Conservation (phyloP, 2,888 invertebrate species). For the Euzophera pinguis region DNA sequence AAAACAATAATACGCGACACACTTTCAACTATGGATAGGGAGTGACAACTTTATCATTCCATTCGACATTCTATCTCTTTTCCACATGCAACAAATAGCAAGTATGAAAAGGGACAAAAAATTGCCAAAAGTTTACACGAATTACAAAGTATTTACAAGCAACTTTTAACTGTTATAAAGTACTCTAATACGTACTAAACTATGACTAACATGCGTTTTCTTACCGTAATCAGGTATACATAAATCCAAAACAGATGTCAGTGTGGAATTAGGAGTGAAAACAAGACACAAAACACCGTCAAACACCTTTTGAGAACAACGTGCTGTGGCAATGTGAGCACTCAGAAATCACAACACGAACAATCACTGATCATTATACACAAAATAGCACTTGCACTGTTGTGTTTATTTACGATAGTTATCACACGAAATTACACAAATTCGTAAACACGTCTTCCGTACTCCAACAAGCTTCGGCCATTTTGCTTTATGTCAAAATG, state of each 20-base stretch:
- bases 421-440: constrained; percentile 49
- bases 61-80: constrained; percentile 44
- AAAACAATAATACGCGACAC: constrained; percentile 68
- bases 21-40: constrained; percentile 61
- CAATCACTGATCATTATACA: constrained; percentile 48
- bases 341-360: constrained; percentile 51
- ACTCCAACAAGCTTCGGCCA: constrained; percentile 66
- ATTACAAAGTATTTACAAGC: constrained; percentile 51
- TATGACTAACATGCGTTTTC: constrained; percentile 26
- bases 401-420: constrained; percentile 62
- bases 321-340: constrained; percentile 46
- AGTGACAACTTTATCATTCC: constrained; percentile 47
- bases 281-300: constrained; percentile 71
- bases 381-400: constrained; percentile 42
- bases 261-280: constrained; percentile 58
- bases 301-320: constrained; percentile 51
- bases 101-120: constrained; percentile 44
- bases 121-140: constrained; percentile 61
- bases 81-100: constrained; percentile 35
- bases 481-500: constrained; percentile 57
- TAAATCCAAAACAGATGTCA: constrained; percentile 71
- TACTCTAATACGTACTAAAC: constrained; percentile 6
- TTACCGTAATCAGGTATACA: constrained; percentile 71
- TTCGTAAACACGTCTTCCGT: constrained; percentile 63
- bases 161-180: constrained; percentile 36